Conservation (phyloP, 1,140 invertebrate genomes). For the Drosophila ficusphila region DNA sequence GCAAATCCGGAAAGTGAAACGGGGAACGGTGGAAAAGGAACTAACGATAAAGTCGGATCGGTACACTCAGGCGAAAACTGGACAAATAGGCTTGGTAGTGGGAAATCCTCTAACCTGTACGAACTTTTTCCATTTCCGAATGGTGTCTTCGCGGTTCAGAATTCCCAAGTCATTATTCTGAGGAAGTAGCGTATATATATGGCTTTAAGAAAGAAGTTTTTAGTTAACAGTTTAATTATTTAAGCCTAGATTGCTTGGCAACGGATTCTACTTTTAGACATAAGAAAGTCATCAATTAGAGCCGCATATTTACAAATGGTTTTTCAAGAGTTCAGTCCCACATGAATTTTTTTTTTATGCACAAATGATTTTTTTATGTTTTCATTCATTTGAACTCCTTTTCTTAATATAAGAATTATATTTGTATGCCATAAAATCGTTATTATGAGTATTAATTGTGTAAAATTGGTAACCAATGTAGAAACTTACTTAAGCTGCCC, state of each 20-base stretch:
- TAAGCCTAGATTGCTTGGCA: not conserved
- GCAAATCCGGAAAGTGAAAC: slow-evolving; percentile 15
- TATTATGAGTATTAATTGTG: no score
- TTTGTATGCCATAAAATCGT: not conserved
- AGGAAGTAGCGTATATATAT: slow-evolving; percentile 16
- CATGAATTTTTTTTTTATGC: not conserved
- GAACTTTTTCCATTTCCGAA: slow-evolving; percentile 7
- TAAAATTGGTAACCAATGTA: no score
- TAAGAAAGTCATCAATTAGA: no score
- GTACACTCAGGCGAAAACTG: slow-evolving; percentile 7
- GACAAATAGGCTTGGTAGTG: slow-evolving; percentile 4
- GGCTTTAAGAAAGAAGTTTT: slow-evolving; percentile 9
- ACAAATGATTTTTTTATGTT: not conserved
- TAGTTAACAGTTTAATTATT: not conserved
- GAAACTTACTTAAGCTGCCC: no score
- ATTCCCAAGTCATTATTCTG: slow-evolving; percentile 4
- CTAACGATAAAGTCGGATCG: slow-evolving; percentile 13
- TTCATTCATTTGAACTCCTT: not conserved
- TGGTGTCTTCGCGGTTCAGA: slow-evolving; percentile 10
- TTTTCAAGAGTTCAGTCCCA: not conserved
- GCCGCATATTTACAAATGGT: not conserved
- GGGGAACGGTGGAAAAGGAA: slow-evolving; percentile 8
- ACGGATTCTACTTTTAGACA: not conserved
- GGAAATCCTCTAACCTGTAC: slow-evolving; percentile 2
- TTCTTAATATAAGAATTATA: not conserved